Base-by-base conservation (phyloP, 2,797 vertebrate genomes). In the Sebastes diaconus region DNA sequence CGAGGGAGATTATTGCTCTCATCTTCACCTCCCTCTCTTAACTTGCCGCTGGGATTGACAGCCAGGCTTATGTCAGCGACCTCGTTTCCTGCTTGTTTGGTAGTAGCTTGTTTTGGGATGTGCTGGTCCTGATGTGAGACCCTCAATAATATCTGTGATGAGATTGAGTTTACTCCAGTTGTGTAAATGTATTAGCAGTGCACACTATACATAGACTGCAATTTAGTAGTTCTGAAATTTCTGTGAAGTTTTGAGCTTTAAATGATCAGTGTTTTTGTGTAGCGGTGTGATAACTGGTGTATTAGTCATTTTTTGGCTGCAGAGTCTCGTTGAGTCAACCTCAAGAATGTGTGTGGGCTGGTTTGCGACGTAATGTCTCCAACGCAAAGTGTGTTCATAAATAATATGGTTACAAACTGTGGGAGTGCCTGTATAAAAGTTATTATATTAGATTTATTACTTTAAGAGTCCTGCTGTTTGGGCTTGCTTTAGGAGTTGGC, bases 61-160 rank as follows among this genome's bases (percentile, higher is more conserved):
- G 83, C 58, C 75, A 59, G 81, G 89, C 84, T 94, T 91, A 93
- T 77, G 68, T 77, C 87, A 64, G 54, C 87, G 93, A 92, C 93
- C 93, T 93, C 60, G 67, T 93, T 93, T 92, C 60, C 89, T 81
- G 75, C 79, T 52, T 29, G 83, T 87, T 80, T 69, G 74, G 52
- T 70, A 70, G 66, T 59, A 67, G 80, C 81, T 77, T 73, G 68
- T 79, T 42, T 42, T 70, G 27, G 77, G 32, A 52, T n/a, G 77
- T 69, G 63, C 73, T 27, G 77, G 65, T 79, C 55, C 75, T 36
- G 83, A 87, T 75, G 79, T 25, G 63, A 70, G 73, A 20, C 32
- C 58, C 57, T 32, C 58, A 30, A 1, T 39, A 59, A 50, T 32
- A 70, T 76, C 78, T 54, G 39, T 36, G 42, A 61, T 39, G 24